phyloP scores from a whole-genome alignment of 2,113 vertebrate species.

The Mesembrinibis cayennensis region DNA sequence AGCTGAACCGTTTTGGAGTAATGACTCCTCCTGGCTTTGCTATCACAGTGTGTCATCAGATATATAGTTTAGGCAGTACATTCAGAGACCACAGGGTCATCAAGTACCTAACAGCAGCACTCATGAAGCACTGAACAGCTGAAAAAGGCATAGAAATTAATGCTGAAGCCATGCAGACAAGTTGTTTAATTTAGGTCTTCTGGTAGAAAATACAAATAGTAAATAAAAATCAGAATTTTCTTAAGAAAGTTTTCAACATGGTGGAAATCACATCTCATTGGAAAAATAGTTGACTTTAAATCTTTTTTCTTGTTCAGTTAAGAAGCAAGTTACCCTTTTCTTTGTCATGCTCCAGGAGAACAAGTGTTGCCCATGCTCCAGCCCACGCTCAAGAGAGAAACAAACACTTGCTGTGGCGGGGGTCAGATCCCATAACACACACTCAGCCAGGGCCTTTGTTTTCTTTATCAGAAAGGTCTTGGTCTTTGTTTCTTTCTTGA shows the following conservation, averaged over 20 bases:
- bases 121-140: background rate
- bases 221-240: background rate
- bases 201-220: background rate
- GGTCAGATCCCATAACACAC: background rate
- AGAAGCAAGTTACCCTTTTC: background rate
- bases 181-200: background rate
- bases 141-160: background rate
- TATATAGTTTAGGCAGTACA: background rate
- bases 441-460: background rate
- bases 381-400: background rate
- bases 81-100: background rate
- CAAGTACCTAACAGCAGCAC: background rate
- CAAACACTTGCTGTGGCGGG: background rate
- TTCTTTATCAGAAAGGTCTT: background rate
- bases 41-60: background rate
- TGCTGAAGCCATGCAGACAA: background rate
- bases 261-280: background rate
- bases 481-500: background rate
- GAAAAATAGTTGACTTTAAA: background rate
- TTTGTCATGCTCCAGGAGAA: background rate
- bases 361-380: background rate
- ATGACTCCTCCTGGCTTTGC: background rate
- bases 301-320: background rate
- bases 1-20: background rate
- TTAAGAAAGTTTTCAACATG: background rate